Evolutionary conservation across 2,113 vertebrate genomes (phyloP).

Genomic region (Brachypteracias leptosomus): DNA sequence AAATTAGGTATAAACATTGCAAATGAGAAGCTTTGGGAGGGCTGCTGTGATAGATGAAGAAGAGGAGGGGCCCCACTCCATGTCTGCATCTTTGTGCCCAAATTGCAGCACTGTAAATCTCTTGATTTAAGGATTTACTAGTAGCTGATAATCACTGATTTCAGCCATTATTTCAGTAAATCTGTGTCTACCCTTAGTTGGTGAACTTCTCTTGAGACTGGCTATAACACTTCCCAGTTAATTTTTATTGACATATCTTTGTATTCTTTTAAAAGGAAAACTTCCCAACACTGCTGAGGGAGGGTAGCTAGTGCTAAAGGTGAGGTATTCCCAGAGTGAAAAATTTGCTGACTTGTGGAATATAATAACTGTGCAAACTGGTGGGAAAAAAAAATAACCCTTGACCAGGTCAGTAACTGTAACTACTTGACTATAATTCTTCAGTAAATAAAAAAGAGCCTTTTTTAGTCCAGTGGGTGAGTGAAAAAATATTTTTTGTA

Average conservation of each 20-base stretch:
- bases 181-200: not conserved
- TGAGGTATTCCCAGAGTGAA: not conserved
- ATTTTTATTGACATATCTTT: not conserved
- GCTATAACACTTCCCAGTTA: not conserved
- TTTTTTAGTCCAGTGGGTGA: not conserved
- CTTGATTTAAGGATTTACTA: not conserved
- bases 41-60: not conserved
- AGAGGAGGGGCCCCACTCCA: not conserved
- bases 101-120: not conserved
- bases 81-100: not conserved
- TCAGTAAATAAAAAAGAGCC: not conserved
- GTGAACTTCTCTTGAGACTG: not conserved
- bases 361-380: not conserved
- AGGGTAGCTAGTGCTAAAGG: not conserved
- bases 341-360: not conserved
- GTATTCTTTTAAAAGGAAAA: not conserved
- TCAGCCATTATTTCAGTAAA: not conserved
- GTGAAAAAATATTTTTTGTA: not conserved
- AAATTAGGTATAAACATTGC: not conserved
- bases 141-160: not conserved
- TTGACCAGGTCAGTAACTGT: not conserved
- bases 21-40: not conserved
- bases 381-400: not conserved
- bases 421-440: not conserved
- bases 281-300: not conserved